Base-by-base conservation (phyloP, 2,797 vertebrate species). In the Thripadectes ignobilis region DNA sequence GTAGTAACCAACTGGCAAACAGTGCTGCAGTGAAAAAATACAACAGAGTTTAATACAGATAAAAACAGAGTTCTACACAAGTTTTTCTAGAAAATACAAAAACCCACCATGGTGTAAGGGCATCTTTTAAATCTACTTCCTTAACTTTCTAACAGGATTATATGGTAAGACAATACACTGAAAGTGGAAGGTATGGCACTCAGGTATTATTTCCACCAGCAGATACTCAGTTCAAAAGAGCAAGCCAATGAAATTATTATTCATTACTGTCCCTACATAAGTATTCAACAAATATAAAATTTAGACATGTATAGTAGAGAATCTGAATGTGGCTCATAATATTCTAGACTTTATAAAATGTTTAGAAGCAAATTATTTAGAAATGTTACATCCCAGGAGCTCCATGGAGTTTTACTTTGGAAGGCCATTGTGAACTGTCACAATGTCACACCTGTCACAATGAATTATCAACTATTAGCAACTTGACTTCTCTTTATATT, bases 21-120 rank as follows among this genome's bases (percentile, higher is more conserved):
- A 93, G 63, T 68, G n/a, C 13, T 94, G 36, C 55, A 59, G 78
- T 78, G 54, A 58, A 89, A 96, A 94, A 96, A 87, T 66, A 77
- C 10, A 89, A 49, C 14, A 65, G n/a, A 81, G 43, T 78, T 91
- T 85, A 85, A 88, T 62, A 68, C 32, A 67, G 49, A 54, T 63
- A 77, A 93, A 89, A 94, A 21, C 0, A 79, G 43, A 82, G n/a
- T 30, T 78, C 18, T 51, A 72, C 10, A 52, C 43, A 58, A 62
- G 19, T 49, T 68, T 83, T 85, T 54, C 30, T n/a, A 39, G 80
- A 89, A 78, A 58, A 58, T 6, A 5, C 10, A 72, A 12, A 55
- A 74, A 94, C 22, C 5, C 27, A 17, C 11, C 6, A 20, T 22
- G 7, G 17, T 49, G 15, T 48, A 38, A 8, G 3, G 6, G 1